These are phyloP conservation scores for Periophthalmus modestus DNA, from an alignment of 2,113 vertebrate genomes.

Conservation along the genomic window DNA sequence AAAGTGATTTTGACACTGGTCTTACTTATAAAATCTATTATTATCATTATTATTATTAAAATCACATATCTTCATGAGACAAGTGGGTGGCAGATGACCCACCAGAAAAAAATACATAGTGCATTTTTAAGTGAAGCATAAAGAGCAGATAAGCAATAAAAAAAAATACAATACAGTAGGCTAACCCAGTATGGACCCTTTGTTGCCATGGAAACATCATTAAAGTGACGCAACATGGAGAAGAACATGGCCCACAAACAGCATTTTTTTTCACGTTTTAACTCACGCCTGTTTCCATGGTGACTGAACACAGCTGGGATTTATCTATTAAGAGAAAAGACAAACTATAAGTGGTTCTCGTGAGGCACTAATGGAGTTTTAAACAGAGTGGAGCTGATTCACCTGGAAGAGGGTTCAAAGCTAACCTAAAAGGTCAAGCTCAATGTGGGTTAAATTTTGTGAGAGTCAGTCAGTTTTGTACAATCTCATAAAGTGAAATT, in stretches of 20 bases:
- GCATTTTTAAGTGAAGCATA: not conserved
- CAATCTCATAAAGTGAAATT: not conserved
- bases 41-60: too few species aligned
- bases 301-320: not conserved
- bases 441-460: not conserved
- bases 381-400: not conserved
- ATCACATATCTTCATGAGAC: too few species aligned
- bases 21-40: too few species aligned
- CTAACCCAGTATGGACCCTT: constrained; percentile 1
- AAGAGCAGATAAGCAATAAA: not conserved
- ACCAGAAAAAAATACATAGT: too few species aligned
- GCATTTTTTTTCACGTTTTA: constrained; percentile 1
- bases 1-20: not conserved
- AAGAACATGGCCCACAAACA: not conserved
- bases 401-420: not conserved
- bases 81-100: too few species aligned
- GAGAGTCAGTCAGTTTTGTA: not conserved
- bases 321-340: not conserved
- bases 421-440: not conserved
- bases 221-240: not conserved
- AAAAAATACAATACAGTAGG: not conserved
- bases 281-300: not conserved
- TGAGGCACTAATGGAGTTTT: not conserved
- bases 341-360: not conserved
- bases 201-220: constrained; percentile 8